These are phyloP conservation scores for Cataglyphis livida DNA, from an alignment of 2,888 invertebrate genomes.

Conservation along the genomic window DNA sequence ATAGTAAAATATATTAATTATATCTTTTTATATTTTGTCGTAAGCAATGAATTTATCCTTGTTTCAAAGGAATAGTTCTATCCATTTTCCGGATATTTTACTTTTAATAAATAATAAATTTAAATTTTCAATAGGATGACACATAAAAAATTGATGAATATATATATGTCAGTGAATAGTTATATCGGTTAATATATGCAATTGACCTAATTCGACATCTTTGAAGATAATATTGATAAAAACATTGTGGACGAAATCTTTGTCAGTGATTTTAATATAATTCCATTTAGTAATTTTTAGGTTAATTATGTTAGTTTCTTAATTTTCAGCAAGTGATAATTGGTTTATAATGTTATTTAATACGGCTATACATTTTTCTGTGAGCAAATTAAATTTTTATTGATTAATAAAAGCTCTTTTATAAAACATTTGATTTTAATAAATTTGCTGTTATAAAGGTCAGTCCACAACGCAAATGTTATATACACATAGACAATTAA, in stretches of 20 bases:
- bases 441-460: neutral
- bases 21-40: neutral
- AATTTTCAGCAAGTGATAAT: neutral
- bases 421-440: conserved; percentile 9
- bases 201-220: neutral
- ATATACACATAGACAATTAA: conserved; percentile 5
- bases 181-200: neutral
- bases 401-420: neutral
- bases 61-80: neutral
- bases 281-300: conserved; percentile 20
- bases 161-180: neutral
- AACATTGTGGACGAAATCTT: conserved; percentile 9
- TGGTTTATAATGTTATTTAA: neutral
- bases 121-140: neutral
- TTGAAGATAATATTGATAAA: neutral
- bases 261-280: conserved; percentile 22
- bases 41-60: neutral
- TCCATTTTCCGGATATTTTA: neutral
- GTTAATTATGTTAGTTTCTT: conserved; percentile 28
- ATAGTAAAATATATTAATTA: neutral
- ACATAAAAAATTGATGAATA: neutral
- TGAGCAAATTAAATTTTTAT: conserved; percentile 6
- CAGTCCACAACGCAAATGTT: conserved; percentile 1
- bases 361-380: neutral
- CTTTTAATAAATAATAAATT: neutral